Conservation (phyloP, 2,113 vertebrate genomes). For the Falcunculus frontatus region DNA sequence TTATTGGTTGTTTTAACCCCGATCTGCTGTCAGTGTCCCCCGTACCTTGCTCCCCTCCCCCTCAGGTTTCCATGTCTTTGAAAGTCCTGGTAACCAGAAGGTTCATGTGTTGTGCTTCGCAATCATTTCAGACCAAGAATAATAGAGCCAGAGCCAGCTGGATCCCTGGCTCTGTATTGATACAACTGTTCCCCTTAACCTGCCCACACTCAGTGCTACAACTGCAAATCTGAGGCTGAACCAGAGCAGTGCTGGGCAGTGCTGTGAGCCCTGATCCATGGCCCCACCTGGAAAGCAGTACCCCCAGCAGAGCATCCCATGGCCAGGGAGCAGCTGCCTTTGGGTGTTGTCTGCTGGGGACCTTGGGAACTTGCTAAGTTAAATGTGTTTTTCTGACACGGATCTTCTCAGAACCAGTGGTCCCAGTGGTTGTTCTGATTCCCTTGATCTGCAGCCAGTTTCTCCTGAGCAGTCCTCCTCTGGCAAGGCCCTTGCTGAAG, state of each 20-base stretch:
- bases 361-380: not conserved
- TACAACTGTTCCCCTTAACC: constrained; percentile 50
- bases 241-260: not conserved
- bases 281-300: not conserved
- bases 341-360: not conserved
- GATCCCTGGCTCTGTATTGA: constrained; percentile 24
- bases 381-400: not conserved
- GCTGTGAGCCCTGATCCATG: not conserved
- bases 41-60: not conserved
- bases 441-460: not conserved
- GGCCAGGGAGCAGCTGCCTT: not conserved
- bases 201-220: constrained; percentile 47
- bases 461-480: not conserved
- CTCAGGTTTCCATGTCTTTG: not conserved
- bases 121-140: constrained; percentile 50
- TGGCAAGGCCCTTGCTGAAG: not conserved
- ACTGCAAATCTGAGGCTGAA: constrained; percentile 20
- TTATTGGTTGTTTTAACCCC: not conserved
- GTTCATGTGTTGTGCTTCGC: constrained; percentile 49
- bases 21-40: not conserved
- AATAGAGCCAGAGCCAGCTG: constrained; percentile 52
- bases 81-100: constrained; percentile 41
- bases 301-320: not conserved
- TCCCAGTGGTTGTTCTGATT: not conserved
- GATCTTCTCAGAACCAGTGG: not conserved